A percentile compares a stretch with the other conserved stretches of the same genome.
Conservation (phyloP, 23 tunicate genomes). For the Styela clava region DNA sequence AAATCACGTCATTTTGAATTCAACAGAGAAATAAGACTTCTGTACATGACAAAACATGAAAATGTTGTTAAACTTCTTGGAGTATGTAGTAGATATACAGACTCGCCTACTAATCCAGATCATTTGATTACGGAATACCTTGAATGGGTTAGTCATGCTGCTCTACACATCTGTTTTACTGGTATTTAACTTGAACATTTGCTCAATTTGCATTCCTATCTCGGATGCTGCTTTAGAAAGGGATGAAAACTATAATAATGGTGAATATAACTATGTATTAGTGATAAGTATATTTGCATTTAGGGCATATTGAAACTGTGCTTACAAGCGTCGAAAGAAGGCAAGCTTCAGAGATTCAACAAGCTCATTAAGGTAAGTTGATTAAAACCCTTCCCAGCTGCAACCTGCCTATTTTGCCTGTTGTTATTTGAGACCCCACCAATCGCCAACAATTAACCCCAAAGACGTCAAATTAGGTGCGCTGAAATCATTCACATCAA, state of each 20-base stretch:
- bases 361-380: constrained; percentile 55
- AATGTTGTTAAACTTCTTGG: constrained; percentile 67
- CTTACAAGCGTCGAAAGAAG: constrained; percentile 68
- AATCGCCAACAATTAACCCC: no score
- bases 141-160: constrained; percentile 78
- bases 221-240: no score
- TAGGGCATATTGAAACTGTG: constrained; percentile 92
- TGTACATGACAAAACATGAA: constrained; percentile 50
- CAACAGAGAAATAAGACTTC: constrained; percentile 51
- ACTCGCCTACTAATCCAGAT: constrained; percentile 13
- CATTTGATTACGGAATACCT: constrained; percentile 75
- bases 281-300: neutral
- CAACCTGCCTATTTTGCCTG: no score
- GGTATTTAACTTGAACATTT: no score
- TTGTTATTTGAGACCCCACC: no score
- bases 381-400: no score
- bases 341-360: constrained; percentile 54
- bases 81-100: constrained; percentile 30
- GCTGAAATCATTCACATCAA: no score
- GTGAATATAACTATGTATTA: no score
- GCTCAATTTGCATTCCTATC: no score
- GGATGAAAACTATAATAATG: no score
- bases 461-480: no score
- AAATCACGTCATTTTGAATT: constrained; percentile 25
- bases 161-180: neutral